These are phyloP conservation scores for Podarcis siculus DNA, from an alignment of 2,797 vertebrate genomes.

Conservation along the genomic window DNA sequence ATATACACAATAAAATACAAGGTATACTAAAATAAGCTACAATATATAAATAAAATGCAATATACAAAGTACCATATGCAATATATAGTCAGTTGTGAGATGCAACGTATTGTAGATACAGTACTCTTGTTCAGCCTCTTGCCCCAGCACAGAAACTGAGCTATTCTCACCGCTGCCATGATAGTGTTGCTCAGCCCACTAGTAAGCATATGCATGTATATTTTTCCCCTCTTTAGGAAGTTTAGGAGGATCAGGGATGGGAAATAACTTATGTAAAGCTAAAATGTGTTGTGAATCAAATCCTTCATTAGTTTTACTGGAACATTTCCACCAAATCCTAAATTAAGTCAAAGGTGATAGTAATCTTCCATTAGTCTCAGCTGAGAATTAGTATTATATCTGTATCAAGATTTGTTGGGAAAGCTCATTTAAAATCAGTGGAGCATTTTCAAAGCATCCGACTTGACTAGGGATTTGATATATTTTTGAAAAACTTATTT, in stretches of 20 bases:
- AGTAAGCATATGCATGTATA: not conserved
- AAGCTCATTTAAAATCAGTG: constrained; percentile 61
- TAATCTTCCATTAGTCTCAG: constrained; percentile 52
- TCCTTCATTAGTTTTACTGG: constrained; percentile 28
- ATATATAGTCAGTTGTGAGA: not conserved
- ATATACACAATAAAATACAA: too few species aligned
- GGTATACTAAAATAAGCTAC: too few species aligned
- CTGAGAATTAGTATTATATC: constrained; percentile 49
- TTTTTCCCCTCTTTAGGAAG: not conserved
- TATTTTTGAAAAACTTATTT: constrained; percentile 36
- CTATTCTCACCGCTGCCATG: not conserved
- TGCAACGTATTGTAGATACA: not conserved
- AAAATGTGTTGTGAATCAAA: constrained; percentile 13
- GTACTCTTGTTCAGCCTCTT: not conserved
- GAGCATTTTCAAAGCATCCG: constrained; percentile 60
- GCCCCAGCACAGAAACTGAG: not conserved
- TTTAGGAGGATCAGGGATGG: not conserved
- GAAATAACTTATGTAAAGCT: constrained; percentile 21
- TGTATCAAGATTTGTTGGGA: constrained; percentile 45
- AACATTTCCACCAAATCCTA: constrained; percentile 46
- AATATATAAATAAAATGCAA: too few species aligned
- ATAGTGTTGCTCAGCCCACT: not conserved
- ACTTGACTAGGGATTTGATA: constrained; percentile 49
- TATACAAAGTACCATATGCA: too few species aligned
- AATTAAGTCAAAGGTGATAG: constrained; percentile 43